These are phyloP conservation scores for Drosophila bunnanda DNA, from an alignment of 2,888 invertebrate species.

Conservation along the genomic window DNA sequence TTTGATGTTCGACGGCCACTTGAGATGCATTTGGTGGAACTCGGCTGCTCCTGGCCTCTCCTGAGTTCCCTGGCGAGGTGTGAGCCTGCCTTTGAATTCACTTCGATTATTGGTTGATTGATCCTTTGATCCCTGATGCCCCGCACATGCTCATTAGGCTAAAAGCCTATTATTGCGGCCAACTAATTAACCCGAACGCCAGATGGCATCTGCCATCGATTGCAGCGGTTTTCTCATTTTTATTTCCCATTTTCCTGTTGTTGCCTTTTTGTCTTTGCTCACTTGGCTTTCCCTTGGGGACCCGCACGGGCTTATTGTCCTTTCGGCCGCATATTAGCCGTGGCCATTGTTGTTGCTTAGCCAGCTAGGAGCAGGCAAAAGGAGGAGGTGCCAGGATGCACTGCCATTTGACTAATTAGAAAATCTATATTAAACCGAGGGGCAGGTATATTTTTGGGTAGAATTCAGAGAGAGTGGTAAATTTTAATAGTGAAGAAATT, in stretches of 20 bases:
- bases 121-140: slow-evolving; percentile 54
- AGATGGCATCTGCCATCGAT: slow-evolving; percentile 51
- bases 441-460: not conserved
- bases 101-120: slow-evolving; percentile 57
- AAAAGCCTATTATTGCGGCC: slow-evolving; percentile 58
- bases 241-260: slow-evolving; percentile 4
- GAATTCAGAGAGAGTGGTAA: too few species aligned
- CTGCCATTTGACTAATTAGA: slow-evolving; percentile 41
- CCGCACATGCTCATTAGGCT: slow-evolving; percentile 62
- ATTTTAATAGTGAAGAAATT: too few species aligned
- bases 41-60: slow-evolving; percentile 9
- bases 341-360: slow-evolving; percentile 72
- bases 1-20: slow-evolving; percentile 74
- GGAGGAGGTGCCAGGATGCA: not conserved
- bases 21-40: slow-evolving; percentile 70
- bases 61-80: slow-evolving; percentile 5
- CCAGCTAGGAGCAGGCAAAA: slow-evolving; percentile 43
- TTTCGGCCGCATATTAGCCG: slow-evolving; percentile 60
- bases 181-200: slow-evolving; percentile 64
- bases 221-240: slow-evolving; percentile 17
- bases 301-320: slow-evolving; percentile 37
- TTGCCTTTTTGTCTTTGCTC: slow-evolving; percentile 62
- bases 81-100: slow-evolving; percentile 17
- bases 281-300: slow-evolving; percentile 59
- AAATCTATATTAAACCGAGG: not conserved